Evolutionary conservation across 2,797 vertebrate genomes (phyloP).

Genomic region (Lepidocolaptes lacrymiger): DNA sequence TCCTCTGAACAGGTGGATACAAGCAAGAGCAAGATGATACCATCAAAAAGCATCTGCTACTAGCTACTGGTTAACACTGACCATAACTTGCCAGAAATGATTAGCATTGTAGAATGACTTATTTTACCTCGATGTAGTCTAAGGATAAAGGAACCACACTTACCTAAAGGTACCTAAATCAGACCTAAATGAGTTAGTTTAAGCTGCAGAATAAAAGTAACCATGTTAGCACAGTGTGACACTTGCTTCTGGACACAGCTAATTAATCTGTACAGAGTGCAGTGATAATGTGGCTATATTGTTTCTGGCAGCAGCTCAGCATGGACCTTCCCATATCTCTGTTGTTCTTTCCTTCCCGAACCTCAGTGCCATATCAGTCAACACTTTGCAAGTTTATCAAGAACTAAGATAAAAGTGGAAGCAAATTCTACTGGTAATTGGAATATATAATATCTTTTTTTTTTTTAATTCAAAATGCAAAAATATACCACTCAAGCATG

Average conservation of each 20-base stretch:
- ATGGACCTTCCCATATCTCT: background rate
- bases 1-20: slow-evolving; percentile 32
- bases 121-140: background rate
- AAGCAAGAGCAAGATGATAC: background rate
- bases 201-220: background rate
- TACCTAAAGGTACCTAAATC: background rate
- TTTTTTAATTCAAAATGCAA: background rate
- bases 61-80: slow-evolving; percentile 11
- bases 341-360: background rate
- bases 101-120: background rate
- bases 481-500: background rate
- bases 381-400: background rate
- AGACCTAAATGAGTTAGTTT: background rate
- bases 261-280: slow-evolving; percentile 14
- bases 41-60: background rate
- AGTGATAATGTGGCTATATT: background rate
- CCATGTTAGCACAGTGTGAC: background rate
- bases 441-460: background rate
- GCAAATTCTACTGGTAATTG: background rate
- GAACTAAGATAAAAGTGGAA: background rate
- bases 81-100: slow-evolving; percentile 16
- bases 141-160: background rate
- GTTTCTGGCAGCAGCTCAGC: slow-evolving; percentile 23
- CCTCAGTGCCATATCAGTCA: background rate
- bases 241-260: background rate